Percentiles rank a stretch among this genome's conserved stretches.
phyloP scores from a whole-genome alignment of 2,113 vertebrate genomes.

The Motacilla alba region DNA sequence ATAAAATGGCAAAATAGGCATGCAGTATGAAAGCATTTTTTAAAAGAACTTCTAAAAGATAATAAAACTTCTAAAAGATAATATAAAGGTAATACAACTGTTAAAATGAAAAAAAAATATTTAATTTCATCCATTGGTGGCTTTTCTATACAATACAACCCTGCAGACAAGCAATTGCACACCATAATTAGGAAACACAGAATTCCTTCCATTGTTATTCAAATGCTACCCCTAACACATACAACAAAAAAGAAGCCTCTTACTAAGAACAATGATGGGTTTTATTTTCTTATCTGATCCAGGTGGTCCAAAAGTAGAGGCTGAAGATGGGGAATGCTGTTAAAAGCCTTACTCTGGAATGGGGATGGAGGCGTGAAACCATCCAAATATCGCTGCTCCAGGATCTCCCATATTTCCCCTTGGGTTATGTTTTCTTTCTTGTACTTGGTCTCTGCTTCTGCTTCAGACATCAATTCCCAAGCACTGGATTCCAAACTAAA shows the following conservation, averaged over 20 bases:
- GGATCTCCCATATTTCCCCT: not conserved
- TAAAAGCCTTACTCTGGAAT: not conserved
- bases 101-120: not conserved
- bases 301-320: not conserved
- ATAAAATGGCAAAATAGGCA: not conserved
- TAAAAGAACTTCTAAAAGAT: not conserved
- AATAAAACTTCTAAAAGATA: not conserved
- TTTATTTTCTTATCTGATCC: not conserved
- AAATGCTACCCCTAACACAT: not conserved
- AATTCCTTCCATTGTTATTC: not conserved
- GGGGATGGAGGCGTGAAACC: not conserved
- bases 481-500: not conserved
- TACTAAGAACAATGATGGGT: rapidly evolving
- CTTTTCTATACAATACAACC: not conserved
- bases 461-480: not conserved
- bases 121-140: not conserved
- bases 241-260: not conserved
- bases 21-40: not conserved
- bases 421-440: not conserved
- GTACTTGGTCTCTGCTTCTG: not conserved
- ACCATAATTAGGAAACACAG: not conserved
- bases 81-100: not conserved
- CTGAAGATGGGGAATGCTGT: not conserved
- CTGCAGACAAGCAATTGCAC: not conserved
- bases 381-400: not conserved